Conservation (phyloP, 2,797 vertebrate species). For the Xiphorhynchus erythropygius region DNA sequence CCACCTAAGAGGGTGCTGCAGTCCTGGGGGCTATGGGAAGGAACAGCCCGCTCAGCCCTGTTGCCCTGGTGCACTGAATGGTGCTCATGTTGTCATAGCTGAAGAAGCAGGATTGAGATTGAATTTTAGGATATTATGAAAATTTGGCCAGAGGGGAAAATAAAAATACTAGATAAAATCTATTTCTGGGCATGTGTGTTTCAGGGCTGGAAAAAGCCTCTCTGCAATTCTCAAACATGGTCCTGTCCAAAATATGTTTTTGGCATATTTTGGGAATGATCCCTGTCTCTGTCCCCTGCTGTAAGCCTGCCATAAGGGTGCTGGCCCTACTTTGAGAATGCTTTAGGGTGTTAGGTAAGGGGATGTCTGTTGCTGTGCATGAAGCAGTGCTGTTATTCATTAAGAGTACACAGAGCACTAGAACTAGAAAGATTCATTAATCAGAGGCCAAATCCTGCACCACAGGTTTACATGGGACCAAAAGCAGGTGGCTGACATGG, state of each 20-base stretch:
- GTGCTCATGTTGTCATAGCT: neutral
- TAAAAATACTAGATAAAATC: neutral
- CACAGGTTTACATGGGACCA: neutral
- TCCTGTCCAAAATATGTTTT: neutral
- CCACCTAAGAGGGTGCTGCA: neutral
- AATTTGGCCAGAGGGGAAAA: neutral
- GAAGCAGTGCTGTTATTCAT: neutral
- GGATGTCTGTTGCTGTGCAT: neutral
- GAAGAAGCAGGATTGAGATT: neutral
- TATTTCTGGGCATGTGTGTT: neutral
- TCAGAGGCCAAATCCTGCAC: neutral
- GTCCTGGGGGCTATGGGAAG: fast-evolving
- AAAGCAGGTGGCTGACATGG: neutral
- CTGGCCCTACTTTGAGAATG: neutral
- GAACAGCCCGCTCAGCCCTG: neutral
- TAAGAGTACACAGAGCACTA: neutral
- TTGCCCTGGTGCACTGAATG: neutral
- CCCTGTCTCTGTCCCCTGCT: fast-evolving
- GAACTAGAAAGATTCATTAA: neutral
- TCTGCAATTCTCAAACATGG: neutral
- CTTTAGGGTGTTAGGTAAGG: neutral
- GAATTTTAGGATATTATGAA: neutral
- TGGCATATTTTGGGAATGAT: neutral
- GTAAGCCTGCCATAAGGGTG: fast-evolving
- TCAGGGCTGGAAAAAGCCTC: neutral